Conservation (phyloP, 2,888 invertebrate species). For the Orthosia incerta region DNA sequence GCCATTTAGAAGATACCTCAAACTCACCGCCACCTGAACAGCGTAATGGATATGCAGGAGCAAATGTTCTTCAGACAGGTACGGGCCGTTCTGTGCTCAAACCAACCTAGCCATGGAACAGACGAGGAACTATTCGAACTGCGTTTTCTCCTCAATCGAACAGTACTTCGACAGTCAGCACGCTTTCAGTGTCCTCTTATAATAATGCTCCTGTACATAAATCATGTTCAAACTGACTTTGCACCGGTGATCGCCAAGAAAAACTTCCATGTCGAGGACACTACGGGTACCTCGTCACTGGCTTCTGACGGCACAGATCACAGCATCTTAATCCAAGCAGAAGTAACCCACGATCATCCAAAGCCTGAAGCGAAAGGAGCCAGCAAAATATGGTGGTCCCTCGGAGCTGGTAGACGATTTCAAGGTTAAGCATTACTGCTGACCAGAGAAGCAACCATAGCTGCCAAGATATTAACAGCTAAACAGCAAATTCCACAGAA, state of each 20-base stretch:
- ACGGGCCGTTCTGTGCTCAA: too few species aligned
- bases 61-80: too few species aligned
- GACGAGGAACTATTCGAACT: too few species aligned
- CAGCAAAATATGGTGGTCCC: slow-evolving; percentile 93
- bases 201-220: slow-evolving; percentile 80
- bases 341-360: slow-evolving; percentile 98
- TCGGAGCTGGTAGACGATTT: slow-evolving; percentile 94
- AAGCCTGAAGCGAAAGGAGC: slow-evolving; percentile 98
- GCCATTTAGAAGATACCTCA: slow-evolving; percentile 74
- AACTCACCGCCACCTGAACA: too few species aligned
- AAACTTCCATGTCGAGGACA: slow-evolving; percentile 98
- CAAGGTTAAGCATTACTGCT: slow-evolving; percentile 94
- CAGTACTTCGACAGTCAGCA: too few species aligned
- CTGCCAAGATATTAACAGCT: slow-evolving; percentile 90
- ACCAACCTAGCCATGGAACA: slow-evolving; percentile 7
- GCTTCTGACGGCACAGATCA: slow-evolving; percentile 89
- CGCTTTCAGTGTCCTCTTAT: too few species aligned
- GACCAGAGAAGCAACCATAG: slow-evolving; percentile 94
- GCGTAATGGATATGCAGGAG: too few species aligned
- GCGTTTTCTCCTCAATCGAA: too few species aligned
- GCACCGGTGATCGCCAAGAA: slow-evolving; percentile 95
- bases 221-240: slow-evolving; percentile 96
- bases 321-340: slow-evolving; percentile 99
- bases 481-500: slow-evolving; percentile 72
- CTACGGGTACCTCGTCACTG: slow-evolving; percentile 99